Conservation (phyloP, 2,113 vertebrate genomes). For the Hemicordylus capensis region DNA sequence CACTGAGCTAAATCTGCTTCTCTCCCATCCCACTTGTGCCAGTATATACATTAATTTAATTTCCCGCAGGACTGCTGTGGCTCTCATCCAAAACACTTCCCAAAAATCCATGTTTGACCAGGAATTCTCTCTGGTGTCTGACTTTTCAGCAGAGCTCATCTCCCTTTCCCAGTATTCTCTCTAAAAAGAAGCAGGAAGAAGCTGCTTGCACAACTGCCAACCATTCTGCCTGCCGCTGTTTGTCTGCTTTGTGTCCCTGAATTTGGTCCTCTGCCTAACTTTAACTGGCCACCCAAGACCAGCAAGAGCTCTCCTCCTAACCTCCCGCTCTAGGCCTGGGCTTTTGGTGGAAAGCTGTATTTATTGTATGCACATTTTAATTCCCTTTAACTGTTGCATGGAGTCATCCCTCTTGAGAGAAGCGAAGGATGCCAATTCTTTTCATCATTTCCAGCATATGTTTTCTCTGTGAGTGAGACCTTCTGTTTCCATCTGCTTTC, state of each 20-base stretch:
- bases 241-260: background rate
- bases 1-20: background rate
- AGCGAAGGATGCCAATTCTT: background rate
- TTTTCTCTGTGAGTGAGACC: constrained; percentile 31
- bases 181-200: background rate
- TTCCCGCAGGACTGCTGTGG: too few relatives aligned
- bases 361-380: background rate
- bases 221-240: background rate
- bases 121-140: background rate
- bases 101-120: background rate
- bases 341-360: background rate
- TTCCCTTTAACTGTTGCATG: background rate
- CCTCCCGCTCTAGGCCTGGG: too few relatives aligned
- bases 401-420: background rate
- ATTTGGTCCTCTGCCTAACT: too few relatives aligned
- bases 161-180: background rate
- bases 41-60: too few relatives aligned
- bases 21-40: too few relatives aligned
- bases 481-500: constrained; percentile 39
- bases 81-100: background rate
- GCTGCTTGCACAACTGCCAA: too few relatives aligned
- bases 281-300: background rate
- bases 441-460: background rate
- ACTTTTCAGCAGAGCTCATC: background rate
- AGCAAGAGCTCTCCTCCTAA: background rate